Evolutionary conservation across 2,888 invertebrate species (phyloP), one percentile per base, ranked within the genome.

Genomic region (Ectropis crepuscularia): DNA sequence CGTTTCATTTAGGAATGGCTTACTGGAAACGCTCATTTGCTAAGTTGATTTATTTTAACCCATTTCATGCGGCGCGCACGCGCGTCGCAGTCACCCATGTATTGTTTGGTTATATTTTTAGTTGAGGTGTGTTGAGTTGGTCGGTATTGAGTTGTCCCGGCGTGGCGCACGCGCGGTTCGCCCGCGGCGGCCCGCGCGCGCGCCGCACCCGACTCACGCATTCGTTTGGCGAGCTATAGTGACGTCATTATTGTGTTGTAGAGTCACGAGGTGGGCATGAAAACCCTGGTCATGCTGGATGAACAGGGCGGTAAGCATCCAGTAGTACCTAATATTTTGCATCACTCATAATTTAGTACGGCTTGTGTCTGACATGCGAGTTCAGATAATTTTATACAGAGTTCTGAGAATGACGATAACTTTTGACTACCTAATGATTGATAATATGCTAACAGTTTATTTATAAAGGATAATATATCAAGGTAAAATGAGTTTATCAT

Each of bases 261-360:
- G 99, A 98, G 98, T 95, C 98, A 99, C 96, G 99, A 99, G 95
- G 99, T 98, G 94, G 99, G 99, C 94, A 99, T 99, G 96, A 97
- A 98, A 95, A 97, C 98, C 94, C 97, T 99, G 95, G 99, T 99
- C 94, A 98, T 98, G 96, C 96, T 99, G 96, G 99, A 99, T 96
- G 99, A 99, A 95, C 99, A 99, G 97, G 99, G 99, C 97, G 98
- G 98, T 99, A 97, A 98, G 98, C 95, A 95, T 95, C 94, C 93
- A 93, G 90, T 92, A 92, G 92, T 86, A 89, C 83, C 83, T 83
- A 83, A 81, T 90, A 87, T 83, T 87, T 85, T 90, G 90, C 89
- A 90, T 90, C 90, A 90, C 86, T 85, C 90, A 89, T 87, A 87
- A 85, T 83, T 86, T 91, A 91, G 90, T 86, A 86, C 83, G 89